Base-by-base conservation (phyloP, 2,113 vertebrate species). In the Salvator merianae region DNA sequence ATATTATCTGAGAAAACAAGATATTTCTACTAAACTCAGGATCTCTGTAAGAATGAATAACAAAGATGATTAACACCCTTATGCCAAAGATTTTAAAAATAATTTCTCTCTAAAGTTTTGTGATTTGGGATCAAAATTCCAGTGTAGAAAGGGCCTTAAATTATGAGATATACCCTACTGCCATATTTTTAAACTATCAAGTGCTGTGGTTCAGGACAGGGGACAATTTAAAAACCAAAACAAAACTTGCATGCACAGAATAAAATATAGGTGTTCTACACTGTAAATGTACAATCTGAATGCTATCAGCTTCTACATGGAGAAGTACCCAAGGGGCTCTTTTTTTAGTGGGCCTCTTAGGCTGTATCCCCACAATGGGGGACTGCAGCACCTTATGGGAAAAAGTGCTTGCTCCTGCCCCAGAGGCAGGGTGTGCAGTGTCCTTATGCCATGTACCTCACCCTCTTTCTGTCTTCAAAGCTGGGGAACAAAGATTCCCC, bases 41-140 rank as follows among this genome's bases (percentile, higher is more conserved):
- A 84, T 7, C 26, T 26, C 24, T 26, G 3, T 68, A 16, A 68
- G 81, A 43, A 13, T 40, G 55, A 82, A 74, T 43, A 65, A 65
- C 0, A 0, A 2, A n/a, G 34, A 7, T 30, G 5, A 10, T 47
- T 14, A 40, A 10, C 14, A 18, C 55, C 82, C 38, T 36, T 8
- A 0, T 22, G 50, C 76, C 14, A 80, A 87, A 30, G 50, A 65
- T 65, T 59, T 65, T 30, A 74, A 34, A 55, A n/a, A 82, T 55
- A 1, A 63, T 63, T 63, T 82, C 12, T 32, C 13, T 74, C 18
- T 83, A 72, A 40, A 30, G 12, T 34, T 40, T 20, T 73, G 72
- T 36, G 63, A 88, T 50, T 28, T 55, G 36, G 12, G 16, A 87
- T 7, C 47, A 70, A 77, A 59, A 16, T 7, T 47, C 43, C 43